Base-by-base conservation (phyloP, 2,888 invertebrate species). In the Spodoptera littoralis region DNA sequence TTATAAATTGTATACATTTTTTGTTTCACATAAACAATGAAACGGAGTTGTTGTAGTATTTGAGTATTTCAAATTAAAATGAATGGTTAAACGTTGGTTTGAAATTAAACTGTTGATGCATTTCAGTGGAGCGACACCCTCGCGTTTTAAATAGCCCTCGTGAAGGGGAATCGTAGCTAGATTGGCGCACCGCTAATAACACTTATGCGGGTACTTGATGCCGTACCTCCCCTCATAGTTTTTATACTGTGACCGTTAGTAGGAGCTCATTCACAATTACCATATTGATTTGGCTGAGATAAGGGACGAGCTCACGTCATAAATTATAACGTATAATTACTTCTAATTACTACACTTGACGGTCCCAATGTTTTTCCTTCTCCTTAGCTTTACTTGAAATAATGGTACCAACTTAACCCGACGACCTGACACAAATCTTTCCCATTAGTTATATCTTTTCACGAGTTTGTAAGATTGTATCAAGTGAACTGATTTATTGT, bases 111-210 rank as follows among this genome's bases (percentile, higher is more conserved):
- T 78, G 86, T 85, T 84, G 83, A 87, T 89, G 85, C 81, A 66
- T 84, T 87, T 90, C 86, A 84, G 83, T 82, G 65, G 60, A 69
- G 73, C 76, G 82, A 84, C 92, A 89, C 93, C 93, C 92, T 89
- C 87, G 82, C 73, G 84, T 85, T 89, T 84, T 87, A 89, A 91
- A 92, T 88, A 89, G 86, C 83, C 79, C 82, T 71, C 65, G 81
- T 76, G 82, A 82, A 87, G 90, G 92, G 92, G 90, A 86, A 84
- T 80, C 81, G 82, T 75, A 80, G 84, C 83, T 89, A 91, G 88
- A 91, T 92, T 92, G 92, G 92, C 92, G 87, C 84, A 87, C 90
- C 88, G 86, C 90, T 90, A 91, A 90, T 92, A 89, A 87, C 86
- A 84, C 73, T 79, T 78, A 93, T 94, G 93, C 93, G 93, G 93